Conservation (phyloP, 2,888 invertebrate species). For the Pardosa pseudoannulata region DNA sequence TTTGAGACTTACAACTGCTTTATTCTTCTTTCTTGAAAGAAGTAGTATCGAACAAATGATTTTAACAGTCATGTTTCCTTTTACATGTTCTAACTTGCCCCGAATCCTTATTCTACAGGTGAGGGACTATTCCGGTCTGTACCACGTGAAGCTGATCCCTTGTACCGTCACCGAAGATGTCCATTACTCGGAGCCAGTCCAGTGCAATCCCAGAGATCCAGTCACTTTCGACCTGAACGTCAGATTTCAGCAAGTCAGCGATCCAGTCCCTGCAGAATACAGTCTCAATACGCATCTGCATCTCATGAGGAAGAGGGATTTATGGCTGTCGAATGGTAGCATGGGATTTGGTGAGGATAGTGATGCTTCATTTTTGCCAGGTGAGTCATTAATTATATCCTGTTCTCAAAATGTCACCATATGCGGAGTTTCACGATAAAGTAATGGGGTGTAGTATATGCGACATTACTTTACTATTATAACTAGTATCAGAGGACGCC, state of each 20-base stretch:
- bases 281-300: constrained; percentile 77
- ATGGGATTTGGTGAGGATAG: constrained; percentile 75
- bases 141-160: constrained; percentile 77
- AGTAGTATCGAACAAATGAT: no score
- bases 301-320: constrained; percentile 76
- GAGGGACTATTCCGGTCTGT: constrained; percentile 77
- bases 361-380: constrained; percentile 76
- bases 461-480: no score
- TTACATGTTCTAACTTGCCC: no score
- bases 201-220: constrained; percentile 76
- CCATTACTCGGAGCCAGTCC: constrained; percentile 75
- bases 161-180: constrained; percentile 76
- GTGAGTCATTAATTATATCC: no score
- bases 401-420: no score
- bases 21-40: no score
- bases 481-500: no score
- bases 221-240: constrained; percentile 77
- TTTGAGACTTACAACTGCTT: no score
- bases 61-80: no score
- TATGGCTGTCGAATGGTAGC: constrained; percentile 76
- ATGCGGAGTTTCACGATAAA: no score
- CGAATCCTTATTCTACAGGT: no score
- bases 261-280: constrained; percentile 77
- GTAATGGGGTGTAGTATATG: no score
- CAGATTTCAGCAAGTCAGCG: constrained; percentile 78